phyloP scores from a whole-genome alignment of 23 tunicate species.

The Clavelina lepadiformis region DNA sequence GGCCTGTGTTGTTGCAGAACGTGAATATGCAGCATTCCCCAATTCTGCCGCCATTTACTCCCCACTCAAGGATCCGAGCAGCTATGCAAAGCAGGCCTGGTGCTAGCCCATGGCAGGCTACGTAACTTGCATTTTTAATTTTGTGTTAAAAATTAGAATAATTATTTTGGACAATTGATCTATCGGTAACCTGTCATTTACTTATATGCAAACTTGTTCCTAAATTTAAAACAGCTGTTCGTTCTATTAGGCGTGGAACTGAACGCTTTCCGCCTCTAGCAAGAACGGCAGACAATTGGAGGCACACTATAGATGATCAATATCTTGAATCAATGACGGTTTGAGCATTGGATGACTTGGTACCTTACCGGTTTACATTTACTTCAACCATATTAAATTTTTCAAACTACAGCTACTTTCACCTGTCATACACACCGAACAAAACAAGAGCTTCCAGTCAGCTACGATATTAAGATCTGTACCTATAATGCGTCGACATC shows the following conservation, averaged over 20 bases:
- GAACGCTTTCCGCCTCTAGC: too few relatives aligned
- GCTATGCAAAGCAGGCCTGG: slow-evolving; percentile 26
- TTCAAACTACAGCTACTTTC: slow-evolving; percentile 23
- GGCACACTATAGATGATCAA: too few relatives aligned
- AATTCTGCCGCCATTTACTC: slow-evolving; percentile 58
- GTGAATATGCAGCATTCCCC: slow-evolving; percentile 57
- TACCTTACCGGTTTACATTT: too few relatives aligned
- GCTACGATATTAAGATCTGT: slow-evolving; percentile 78
- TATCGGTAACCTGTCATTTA: background rate
- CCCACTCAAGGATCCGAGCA: slow-evolving; percentile 40
- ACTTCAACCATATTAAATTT: too few relatives aligned
- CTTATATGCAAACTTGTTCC: background rate
- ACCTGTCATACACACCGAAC: slow-evolving; percentile 18
- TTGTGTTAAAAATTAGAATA: background rate
- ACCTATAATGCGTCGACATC: slow-evolving; percentile 89
- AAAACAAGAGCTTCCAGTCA: slow-evolving; percentile 61
- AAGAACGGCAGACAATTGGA: too few relatives aligned
- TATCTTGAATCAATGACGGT: too few relatives aligned
- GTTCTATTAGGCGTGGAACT: background rate
- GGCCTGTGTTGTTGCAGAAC: too few relatives aligned
- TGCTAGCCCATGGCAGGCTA: slow-evolving; percentile 2
- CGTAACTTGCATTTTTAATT: background rate
- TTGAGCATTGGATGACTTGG: too few relatives aligned
- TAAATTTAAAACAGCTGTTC: background rate
- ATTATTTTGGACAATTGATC: too few relatives aligned